Percentiles rank a stretch among this genome's conserved stretches.
Evolutionary conservation across 2,797 vertebrate species (phyloP).

Genomic region (Enteromius argenteus): DNA sequence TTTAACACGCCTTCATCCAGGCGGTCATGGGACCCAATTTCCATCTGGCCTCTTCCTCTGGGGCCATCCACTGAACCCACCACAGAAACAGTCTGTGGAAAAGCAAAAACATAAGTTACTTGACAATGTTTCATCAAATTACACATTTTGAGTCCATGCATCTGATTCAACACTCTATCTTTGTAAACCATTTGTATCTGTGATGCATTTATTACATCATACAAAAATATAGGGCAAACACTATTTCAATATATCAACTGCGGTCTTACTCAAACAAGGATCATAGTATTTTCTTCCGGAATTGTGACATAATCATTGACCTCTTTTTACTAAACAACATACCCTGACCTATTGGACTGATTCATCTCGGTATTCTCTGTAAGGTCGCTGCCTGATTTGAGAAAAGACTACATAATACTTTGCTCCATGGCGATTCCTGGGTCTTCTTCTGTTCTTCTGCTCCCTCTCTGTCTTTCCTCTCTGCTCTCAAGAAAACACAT

Average conservation of each 20-base stretch:
- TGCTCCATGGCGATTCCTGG: background rate
- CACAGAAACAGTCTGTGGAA: constrained; percentile 87
- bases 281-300: background rate
- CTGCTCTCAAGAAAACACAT: constrained; percentile 9
- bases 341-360: constrained; percentile 11
- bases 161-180: background rate
- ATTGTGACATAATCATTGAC: constrained; percentile 11
- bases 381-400: background rate
- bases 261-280: background rate
- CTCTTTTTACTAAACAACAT: constrained; percentile 9
- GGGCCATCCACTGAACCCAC: constrained; percentile 94
- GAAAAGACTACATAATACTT: constrained; percentile 7
- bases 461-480: background rate
- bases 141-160: background rate
- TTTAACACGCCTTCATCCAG: constrained; percentile 90
- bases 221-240: constrained; percentile 48
- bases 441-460: background rate
- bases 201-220: constrained; percentile 50
- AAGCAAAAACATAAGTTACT: constrained; percentile 42
- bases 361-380: constrained; percentile 12
- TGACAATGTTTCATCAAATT: constrained; percentile 70
- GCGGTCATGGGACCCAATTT: constrained; percentile 97
- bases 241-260: constrained; percentile 7
- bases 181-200: constrained; percentile 5
- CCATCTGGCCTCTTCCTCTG: constrained; percentile 97